Conservation (phyloP, 2,888 invertebrate genomes). For the Drosophila algonquin region DNA sequence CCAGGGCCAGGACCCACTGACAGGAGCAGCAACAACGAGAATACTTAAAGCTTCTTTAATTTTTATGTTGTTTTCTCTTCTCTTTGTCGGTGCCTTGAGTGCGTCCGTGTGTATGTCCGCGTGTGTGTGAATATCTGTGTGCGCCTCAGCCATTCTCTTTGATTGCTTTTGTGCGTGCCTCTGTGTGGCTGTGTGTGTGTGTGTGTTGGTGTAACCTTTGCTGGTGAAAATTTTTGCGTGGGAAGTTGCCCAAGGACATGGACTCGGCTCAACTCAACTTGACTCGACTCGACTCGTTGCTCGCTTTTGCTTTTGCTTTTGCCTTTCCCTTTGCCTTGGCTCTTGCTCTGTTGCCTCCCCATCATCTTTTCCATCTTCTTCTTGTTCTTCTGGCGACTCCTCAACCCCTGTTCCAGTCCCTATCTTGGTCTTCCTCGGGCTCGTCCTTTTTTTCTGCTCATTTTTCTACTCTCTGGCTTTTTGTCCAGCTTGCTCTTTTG, state of each 20-base stretch:
- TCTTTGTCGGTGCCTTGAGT: conserved; percentile 61
- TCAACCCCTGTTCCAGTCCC: not conserved
- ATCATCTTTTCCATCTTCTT: conserved; percentile 26
- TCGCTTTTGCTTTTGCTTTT: conserved; percentile 19
- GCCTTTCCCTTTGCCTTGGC: conserved; percentile 16
- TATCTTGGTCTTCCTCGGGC: not conserved
- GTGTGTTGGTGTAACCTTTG: conserved; percentile 67
- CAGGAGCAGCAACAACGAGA: conserved; percentile 55
- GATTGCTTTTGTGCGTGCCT: conserved; percentile 44
- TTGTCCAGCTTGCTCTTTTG: conserved; percentile 34
- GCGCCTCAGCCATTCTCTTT: conserved; percentile 48
- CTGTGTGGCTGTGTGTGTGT: conserved; percentile 6
- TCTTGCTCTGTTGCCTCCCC: conserved; percentile 7
- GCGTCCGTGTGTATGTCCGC: conserved; percentile 22
- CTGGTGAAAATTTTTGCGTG: conserved; percentile 72
- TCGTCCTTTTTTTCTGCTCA: not conserved
- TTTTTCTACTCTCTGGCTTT: conserved; percentile 11
- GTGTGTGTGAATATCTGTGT: conserved; percentile 38
- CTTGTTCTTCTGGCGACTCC: conserved; percentile 1
- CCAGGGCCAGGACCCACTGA: conserved; percentile 15
- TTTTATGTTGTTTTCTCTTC: conserved; percentile 78
- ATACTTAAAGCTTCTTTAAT: conserved; percentile 81
- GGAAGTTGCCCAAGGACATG: conserved; percentile 80
- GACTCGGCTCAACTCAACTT: conserved; percentile 62
- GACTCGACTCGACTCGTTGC: conserved; percentile 56